Base-by-base conservation (phyloP, 1,140 invertebrate species). In the Hypothenemus hampei region DNA sequence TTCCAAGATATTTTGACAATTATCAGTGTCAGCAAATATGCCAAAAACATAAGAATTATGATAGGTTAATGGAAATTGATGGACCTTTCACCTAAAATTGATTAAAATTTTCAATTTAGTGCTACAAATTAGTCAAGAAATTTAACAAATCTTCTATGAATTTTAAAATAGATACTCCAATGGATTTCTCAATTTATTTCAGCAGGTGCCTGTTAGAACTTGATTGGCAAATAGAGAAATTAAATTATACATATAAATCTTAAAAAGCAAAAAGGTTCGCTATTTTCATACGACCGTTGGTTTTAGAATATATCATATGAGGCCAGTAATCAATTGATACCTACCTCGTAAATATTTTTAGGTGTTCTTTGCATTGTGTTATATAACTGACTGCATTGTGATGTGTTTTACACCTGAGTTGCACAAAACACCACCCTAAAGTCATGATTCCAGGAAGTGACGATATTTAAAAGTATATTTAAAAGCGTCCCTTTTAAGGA, bases 381-480 rank as follows among this genome's bases (percentile, higher is more conserved):
- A n/a, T 24, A 23, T 43, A 52, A 43, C 40, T 43, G 40, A 37
- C 43, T 46, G 19, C 43, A 40, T 47, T 55, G 52, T 55, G 20
- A 18, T 23, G 20, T n/a, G 24, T 45, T 53, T 43, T 46, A 55
- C 52, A 46, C 52, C 52, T 55, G 52, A 55, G 24, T 55, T 55
- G 43, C 52, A 55, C 43, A 45, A 55, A 43, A 55, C 43, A 41
- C 26, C n/a, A 31, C 13, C 0, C 6, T 4, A 15, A 10, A 31
- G 15, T 37, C 40, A 11, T 18, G 41, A 37, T 55, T 55, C 44
- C 18, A 23, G 23, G 52, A 47, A 46, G 19, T 33, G 10, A 46
- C 39, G 52, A 55, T 24, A 55, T 55, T 55, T 55, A 55, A 55
- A 55, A 40, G 52, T 46, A n/a, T n/a, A n/a, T n/a, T n/a, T n/a